A percentile compares a stretch with the other conserved stretches of the same genome.
Conservation (phyloP, 2,888 invertebrate species). For the Himalopsyche tibetana region DNA sequence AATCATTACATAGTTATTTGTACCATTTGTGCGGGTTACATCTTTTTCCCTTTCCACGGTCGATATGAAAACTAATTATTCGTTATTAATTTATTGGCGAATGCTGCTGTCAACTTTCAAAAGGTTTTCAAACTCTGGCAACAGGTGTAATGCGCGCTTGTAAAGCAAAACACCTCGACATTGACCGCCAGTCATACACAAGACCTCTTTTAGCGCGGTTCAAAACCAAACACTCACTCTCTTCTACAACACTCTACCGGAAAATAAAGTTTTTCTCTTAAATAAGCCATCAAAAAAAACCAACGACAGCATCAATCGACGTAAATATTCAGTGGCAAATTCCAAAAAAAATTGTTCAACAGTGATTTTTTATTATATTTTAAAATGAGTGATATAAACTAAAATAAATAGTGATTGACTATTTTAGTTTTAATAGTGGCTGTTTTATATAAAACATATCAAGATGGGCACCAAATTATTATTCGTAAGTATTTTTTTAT, state of each 20-base stretch:
- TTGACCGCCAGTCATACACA: constrained; percentile 60
- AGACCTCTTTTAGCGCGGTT: constrained; percentile 35
- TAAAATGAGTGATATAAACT: constrained; percentile 35
- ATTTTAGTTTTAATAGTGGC: constrained; percentile 28
- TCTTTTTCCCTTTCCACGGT: too few species aligned
- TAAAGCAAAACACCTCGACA: constrained; percentile 61
- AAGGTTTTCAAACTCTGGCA: constrained; percentile 10
- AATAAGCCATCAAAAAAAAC: background rate
- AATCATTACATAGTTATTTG: too few species aligned
- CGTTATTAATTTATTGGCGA: too few species aligned
- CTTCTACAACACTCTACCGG: background rate
- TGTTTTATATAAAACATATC: constrained; percentile 37
- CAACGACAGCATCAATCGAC: background rate
- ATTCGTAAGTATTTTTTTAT: constrained; percentile 46
- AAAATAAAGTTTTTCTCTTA: background rate
- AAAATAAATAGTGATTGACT: background rate
- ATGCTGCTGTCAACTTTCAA: too few species aligned
- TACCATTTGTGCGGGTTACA: too few species aligned
- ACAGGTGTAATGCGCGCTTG: constrained; percentile 60
- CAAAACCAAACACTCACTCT: background rate
- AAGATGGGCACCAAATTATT: constrained; percentile 45
- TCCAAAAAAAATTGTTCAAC: background rate
- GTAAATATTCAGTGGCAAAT: background rate
- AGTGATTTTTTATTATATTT: background rate
- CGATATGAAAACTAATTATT: too few species aligned